A percentile compares a stretch with the other conserved stretches of the same genome.
These are phyloP conservation scores for Sardinella longiceps DNA, from an alignment of 2,797 vertebrate species.

Conservation along the genomic window DNA sequence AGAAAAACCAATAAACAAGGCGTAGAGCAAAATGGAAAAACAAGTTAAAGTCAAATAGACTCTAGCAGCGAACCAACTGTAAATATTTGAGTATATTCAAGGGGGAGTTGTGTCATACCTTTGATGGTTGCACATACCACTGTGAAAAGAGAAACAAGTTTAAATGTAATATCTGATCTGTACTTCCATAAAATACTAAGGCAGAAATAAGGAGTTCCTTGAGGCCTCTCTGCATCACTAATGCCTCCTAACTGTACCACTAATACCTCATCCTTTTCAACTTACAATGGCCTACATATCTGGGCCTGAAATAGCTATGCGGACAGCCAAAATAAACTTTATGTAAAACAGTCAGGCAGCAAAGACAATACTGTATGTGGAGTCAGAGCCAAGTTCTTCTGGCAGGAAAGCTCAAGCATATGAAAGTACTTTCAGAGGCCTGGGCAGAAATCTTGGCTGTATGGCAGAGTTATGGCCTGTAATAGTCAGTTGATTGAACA, in stretches of 20 bases:
- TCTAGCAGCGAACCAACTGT: not conserved
- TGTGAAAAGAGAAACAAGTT: constrained; percentile 50
- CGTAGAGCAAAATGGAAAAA: not conserved
- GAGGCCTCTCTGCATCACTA: not conserved
- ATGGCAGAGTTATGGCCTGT: not conserved
- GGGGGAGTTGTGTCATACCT: constrained; percentile 60
- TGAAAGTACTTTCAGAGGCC: not conserved
- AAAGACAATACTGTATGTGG: constrained; percentile 37
- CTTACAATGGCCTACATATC: constrained; percentile 56
- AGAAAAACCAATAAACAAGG: not conserved
- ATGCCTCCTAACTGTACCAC: not conserved
- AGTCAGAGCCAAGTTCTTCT: constrained; percentile 21
- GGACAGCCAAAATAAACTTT: constrained; percentile 33
- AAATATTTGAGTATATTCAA: not conserved
- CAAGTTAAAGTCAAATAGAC: not conserved
- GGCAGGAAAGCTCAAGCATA: not conserved
- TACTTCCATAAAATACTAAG: not conserved
- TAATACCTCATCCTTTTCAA: constrained; percentile 48
- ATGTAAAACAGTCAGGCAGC: constrained; percentile 18
- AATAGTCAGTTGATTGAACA: not conserved
- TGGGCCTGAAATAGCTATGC: constrained; percentile 46
- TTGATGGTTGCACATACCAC: constrained; percentile 64
- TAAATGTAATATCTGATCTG: not conserved
- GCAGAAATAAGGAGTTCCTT: not conserved
- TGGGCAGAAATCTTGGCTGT: not conserved